A percentile compares a stretch with the other conserved stretches of the same genome.
Evolutionary conservation across 2,113 vertebrate species (phyloP).

Genomic region (Takifugu flavidus): DNA sequence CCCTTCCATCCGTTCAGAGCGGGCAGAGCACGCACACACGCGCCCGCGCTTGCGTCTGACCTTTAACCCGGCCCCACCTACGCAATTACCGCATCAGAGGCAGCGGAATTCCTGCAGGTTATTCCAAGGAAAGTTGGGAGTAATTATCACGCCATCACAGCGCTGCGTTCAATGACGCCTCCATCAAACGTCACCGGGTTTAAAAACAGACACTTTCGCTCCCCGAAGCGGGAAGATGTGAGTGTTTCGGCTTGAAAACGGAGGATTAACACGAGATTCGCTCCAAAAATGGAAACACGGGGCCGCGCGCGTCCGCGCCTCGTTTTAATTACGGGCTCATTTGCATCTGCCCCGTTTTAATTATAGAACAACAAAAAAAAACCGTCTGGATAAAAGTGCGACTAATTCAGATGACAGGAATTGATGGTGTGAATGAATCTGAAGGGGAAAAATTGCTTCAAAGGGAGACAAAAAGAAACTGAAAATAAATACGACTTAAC

Average conservation of each 20-base stretch:
- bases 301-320: conserved; percentile 48
- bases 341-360: conserved; percentile 61
- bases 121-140: conserved; percentile 63
- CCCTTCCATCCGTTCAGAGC: too few species aligned
- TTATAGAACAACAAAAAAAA: conserved; percentile 54
- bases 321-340: conserved; percentile 62
- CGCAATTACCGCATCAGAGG: conserved; percentile 76
- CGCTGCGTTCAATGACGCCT: conserved; percentile 67
- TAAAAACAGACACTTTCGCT: conserved; percentile 41
- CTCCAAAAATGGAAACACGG: conserved; percentile 54
- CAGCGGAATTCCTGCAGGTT: conserved; percentile 70
- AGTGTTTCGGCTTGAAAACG: conserved; percentile 53
- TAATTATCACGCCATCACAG: conserved; percentile 71
- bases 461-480: conserved; percentile 43
- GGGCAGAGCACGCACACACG: conserved; percentile 10
- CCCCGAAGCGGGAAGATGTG: conserved; percentile 53
- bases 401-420: conserved; percentile 49
- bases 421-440: conserved; percentile 7
- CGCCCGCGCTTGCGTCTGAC: conserved; percentile 59
- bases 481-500: conserved; percentile 66
- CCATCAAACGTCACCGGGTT: conserved; percentile 61
- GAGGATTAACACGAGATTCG: conserved; percentile 55
- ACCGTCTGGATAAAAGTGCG: conserved; percentile 58
- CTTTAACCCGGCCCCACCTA: conserved; percentile 76
- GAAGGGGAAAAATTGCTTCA: conserved; percentile 6